Conservation (phyloP, 2,888 invertebrate species). For the Agriotes lineatus region DNA sequence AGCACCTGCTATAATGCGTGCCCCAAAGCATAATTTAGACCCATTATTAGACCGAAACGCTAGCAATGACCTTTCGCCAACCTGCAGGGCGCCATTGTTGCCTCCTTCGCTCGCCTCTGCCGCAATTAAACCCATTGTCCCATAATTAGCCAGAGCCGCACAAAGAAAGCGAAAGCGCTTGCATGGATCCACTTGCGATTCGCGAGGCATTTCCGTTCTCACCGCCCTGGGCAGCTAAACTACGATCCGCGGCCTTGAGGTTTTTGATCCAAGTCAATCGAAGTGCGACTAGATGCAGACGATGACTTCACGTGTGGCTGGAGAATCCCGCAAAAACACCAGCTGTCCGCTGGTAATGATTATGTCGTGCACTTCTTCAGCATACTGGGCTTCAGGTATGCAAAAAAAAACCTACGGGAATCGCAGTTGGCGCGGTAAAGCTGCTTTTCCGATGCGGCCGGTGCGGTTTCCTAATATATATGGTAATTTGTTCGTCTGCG, state of each 20-base stretch:
- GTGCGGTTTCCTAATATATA: background rate
- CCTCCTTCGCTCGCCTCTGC: background rate
- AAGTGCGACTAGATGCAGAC: no score
- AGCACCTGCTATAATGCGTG: no score
- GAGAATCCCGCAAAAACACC: background rate
- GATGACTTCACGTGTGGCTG: no score
- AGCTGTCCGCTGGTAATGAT: background rate
- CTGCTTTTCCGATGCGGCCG: no score
- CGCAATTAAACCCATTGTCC: background rate
- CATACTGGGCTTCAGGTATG: slow-evolving; percentile 2
- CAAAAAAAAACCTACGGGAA: background rate
- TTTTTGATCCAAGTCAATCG: slow-evolving; percentile 10
- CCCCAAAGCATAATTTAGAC: no score
- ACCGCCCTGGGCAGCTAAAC: background rate
- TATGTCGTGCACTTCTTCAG: slow-evolving; percentile 5
- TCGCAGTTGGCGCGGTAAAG: no score
- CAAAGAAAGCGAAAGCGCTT: slow-evolving; percentile 20
- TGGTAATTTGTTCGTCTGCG: background rate
- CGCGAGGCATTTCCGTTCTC: slow-evolving; percentile 10
- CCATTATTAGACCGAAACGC: no score
- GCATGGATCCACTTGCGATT: background rate
- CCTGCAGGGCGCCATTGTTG: background rate
- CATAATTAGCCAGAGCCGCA: background rate
- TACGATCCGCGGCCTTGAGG: background rate
- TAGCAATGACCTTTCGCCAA: background rate